Base-by-base conservation (phyloP, 2,113 vertebrate genomes). In the Dendrocopos noguchii region DNA sequence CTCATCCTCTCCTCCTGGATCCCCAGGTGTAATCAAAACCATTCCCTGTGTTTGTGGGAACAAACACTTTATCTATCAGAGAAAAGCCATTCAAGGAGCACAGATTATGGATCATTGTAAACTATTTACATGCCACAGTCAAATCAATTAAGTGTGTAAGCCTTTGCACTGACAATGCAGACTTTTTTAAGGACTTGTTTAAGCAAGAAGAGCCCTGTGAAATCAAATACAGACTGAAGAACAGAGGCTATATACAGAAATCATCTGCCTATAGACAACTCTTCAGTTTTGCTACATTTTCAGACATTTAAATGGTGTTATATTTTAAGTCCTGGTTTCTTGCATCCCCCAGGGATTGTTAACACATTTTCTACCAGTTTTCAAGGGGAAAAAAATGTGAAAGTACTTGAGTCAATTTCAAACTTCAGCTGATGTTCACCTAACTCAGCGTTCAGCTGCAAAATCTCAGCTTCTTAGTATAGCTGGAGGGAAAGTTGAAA, bases 11-110 rank as follows among this genome's bases (percentile, higher is more conserved):
- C 31, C 57, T 53, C 9, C 55, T 71, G 39, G 65, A 70, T 81
- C 50, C 65, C 39, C 72, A 82, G 33, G 87, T 89, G 42, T 86
- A 70, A 86, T 88, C 74, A 74, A 89, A 96, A 34, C 20, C 20
- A 61, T 71, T 87, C 60, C 68, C 44, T 56, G n/a, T 34, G n/a
- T 31, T 4, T 85, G 44, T 78, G 65, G 68, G 76, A 78, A 60
- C 47, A 61, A 90, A 60, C 2, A 59, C 29, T 57, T 84, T 29
- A 50, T 74, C 31, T 68, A 72, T 46, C 36, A 80, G 9, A 53
- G 42, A 39, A 92, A 90, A 83, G 12, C 15, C 39, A 28, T 31
- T 66, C 34, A n/a, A 63, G 72, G 87, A 29, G 27, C 3, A 39
- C 25, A 39, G 19, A 21, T 87, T 64, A 64, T 47, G 53, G 22